Evolutionary conservation across 1,140 invertebrate genomes (phyloP), one percentile per base, ranked within the genome.

Genomic region (Pseudoatta argentina): DNA sequence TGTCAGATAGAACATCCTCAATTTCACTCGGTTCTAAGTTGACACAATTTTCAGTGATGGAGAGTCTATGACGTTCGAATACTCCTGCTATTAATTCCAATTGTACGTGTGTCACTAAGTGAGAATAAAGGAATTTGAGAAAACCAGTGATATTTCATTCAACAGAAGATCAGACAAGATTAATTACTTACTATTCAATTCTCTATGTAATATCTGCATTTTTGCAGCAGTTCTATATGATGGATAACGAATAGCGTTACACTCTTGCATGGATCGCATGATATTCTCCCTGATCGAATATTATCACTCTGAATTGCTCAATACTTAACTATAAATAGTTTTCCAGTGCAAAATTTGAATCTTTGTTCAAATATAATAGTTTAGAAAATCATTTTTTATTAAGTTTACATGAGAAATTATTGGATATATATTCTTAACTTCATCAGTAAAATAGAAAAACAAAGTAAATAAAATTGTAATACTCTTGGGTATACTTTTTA

Each of bases 211-310:
- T 86, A 96, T 95, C 79, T 97, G 94, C 64, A 98, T 95, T 93
- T 98, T 98, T 94, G 97, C 96, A 16, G 97, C 97, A 61, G 97
- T 97, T 93, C 97, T 96, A 92, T 98, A 98, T 21, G 97, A 97
- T 76, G 97, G 96, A 94, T 97, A 98, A 91, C 97, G 95, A 87
- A 98, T 97, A 81, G 96, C 95, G 93, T 98, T 97, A 88, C 97
- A 96, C 73, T 97, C 96, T 86, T 96, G 93, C 61, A 95, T 92
- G 30, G 89, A 91, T 79, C 86, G 92, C 72, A 94, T 88, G 44
- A 94, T 92, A 88, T 88, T 90, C 73, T 94, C 91, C 94, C 95
- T 95, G 44, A 78, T 93, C 63, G 72, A 75, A 85, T 81, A 63
- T 71, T 75, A 39, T 34, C 44, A 67, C 39, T 83, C 61, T 55